Evolutionary conservation across 2,888 invertebrate genomes (phyloP).

Genomic region (Iselma pallidipennis): DNA sequence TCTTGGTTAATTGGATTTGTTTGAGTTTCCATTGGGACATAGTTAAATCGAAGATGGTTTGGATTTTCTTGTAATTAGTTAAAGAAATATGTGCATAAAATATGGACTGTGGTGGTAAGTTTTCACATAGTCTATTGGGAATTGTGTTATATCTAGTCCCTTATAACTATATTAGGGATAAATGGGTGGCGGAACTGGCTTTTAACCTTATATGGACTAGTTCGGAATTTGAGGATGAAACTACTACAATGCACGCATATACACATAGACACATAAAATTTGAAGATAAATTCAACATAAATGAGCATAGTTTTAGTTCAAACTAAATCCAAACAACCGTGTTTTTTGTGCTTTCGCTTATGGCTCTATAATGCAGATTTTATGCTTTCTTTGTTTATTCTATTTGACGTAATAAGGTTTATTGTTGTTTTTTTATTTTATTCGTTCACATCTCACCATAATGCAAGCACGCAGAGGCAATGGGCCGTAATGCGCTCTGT

Average conservation of each 20-base stretch:
- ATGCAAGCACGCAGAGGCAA: neutral
- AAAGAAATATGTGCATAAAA: slow-evolving; percentile 1
- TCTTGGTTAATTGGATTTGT: neutral
- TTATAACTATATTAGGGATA: slow-evolving; percentile 4
- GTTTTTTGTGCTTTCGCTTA: too few species aligned
- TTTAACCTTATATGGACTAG: neutral
- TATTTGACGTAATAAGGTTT: neutral
- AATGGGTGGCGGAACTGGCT: neutral
- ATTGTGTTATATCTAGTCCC: neutral
- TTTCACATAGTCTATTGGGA: neutral
- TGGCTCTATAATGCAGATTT: too few species aligned
- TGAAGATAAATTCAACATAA: too few species aligned
- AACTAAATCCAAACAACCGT: too few species aligned
- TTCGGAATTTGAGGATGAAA: neutral
- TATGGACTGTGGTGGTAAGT: neutral
- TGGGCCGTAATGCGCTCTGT: neutral
- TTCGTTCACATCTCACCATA: neutral
- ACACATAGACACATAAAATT: too few species aligned
- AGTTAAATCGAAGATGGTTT: neutral
- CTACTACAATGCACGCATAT: neutral
- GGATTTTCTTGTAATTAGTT: neutral
- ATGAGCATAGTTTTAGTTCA: too few species aligned
- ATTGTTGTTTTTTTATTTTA: neutral
- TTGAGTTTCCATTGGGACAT: neutral
- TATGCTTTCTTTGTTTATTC: neutral